These are phyloP conservation scores for Steatornis caripensis DNA, from an alignment of 2,113 vertebrate genomes.

Conservation along the genomic window DNA sequence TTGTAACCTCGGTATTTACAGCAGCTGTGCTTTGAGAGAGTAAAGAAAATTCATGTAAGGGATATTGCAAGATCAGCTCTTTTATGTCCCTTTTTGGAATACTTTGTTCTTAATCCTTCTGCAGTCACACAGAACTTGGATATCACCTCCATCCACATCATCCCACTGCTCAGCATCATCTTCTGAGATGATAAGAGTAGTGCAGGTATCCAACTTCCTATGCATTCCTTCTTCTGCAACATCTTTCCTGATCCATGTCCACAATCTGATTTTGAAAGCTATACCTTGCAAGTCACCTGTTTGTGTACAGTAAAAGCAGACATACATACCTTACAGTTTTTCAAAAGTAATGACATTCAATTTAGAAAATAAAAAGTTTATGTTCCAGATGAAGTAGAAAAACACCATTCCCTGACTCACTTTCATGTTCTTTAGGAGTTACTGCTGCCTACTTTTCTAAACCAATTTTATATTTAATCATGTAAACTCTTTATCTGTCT, in stretches of 20 bases:
- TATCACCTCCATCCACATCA: background rate
- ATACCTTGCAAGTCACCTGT: background rate
- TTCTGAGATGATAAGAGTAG: background rate
- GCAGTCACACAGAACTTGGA: fast-evolving
- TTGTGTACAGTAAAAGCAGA: background rate
- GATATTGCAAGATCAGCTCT: background rate
- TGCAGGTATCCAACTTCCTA: background rate
- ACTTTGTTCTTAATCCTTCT: background rate
- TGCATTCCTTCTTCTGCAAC: background rate
- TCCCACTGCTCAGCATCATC: fast-evolving
- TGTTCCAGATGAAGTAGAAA: background rate
- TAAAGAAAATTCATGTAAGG: background rate
- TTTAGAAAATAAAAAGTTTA: background rate
- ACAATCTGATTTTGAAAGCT: background rate
- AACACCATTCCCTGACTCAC: background rate
- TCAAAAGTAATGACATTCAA: background rate
- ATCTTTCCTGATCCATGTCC: background rate
- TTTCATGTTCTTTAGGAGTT: background rate
- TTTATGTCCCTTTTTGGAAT: background rate
- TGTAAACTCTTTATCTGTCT: background rate
- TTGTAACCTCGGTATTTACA: background rate
- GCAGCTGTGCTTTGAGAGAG: background rate
- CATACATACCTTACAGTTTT: background rate
- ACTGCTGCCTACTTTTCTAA: background rate
- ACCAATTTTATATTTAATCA: too few relatives aligned